Base-by-base conservation (phyloP, 2,113 vertebrate genomes). In the Pachyramphus minor region DNA sequence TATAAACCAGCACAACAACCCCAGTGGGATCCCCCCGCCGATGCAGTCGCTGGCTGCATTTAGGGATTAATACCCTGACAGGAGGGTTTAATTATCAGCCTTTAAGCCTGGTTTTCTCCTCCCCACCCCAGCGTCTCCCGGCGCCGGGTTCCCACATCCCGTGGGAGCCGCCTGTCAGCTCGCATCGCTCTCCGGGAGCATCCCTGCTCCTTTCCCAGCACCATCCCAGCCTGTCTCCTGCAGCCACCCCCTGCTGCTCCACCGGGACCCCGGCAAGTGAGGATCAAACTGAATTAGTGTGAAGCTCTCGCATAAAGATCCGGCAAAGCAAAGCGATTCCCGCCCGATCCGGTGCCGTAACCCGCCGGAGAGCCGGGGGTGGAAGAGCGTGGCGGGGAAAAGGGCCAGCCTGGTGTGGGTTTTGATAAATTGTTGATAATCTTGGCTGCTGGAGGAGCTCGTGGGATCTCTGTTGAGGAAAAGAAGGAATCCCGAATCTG, bases 51-150 rank as follows among this genome's bases (percentile, higher is more conserved):
- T 69, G 92, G 28, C 58, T 49, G 55, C 25, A 0, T 68, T 77
- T 16, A 37, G 96, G 84, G n/a, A 44, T 77, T 35, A 55, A 85
- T 39, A 27, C 62, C 85, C 85, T 80, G 93, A 93, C 62, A 86
- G 94, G 85, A 69, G 89, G 89, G 45, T 95, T 81, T 74, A 60
- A 80, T 74, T 87, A 94, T 31, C 84, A 82, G 80, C 77, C 67
- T 82, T 67, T 55, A 13, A 85, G 55, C 56, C 80, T 4, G 2
- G 5, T 33, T 80, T 75, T 24, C 79, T 45, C 63, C 93, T 81
- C 58, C 42, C 49, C 1, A 5, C 67, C 45, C 23, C 1, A 55
- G 35, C 31, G 16, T 62, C 69, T 87, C 90, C 44, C 7, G 2
- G 30, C 3, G 20, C 8, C 8, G 45, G 81, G 41, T 60, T 64